Base-by-base conservation (phyloP, 1,140 invertebrate species). In the Dreissena rostriformis region DNA sequence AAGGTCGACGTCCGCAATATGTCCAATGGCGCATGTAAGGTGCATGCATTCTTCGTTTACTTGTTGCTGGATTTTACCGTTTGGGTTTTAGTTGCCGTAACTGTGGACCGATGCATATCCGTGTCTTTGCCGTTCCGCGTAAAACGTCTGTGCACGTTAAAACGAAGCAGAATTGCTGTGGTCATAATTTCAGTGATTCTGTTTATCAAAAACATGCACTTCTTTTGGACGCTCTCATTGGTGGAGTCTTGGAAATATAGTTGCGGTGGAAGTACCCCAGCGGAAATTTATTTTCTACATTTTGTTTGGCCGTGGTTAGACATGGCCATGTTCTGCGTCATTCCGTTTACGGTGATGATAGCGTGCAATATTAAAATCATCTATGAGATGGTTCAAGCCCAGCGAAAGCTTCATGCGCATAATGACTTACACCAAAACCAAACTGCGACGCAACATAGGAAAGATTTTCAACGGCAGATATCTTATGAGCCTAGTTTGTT, bases 271-370 rank as follows among this genome's bases (percentile, higher is more conserved):
- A 52, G 68, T n/a, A 52, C 68, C 0, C 24, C 66, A 8, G 61
- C 17, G 4, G 53, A 26, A 15, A 67, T 67, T 17, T 15, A 85
- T 14, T 91, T 91, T 51, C 22, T 87, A 6, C 61, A 72, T 49
- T 80, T 80, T 17, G 70, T 89, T n/a, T 92, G 90, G 88, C 91
- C 91, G 0, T 93, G 92, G 92, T 86, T 93, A 8, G 92, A 93
- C 68, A 87, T 91, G n/a, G 86, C 87, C 68, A 68, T 91, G n/a
- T 91, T 90, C 52, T 90, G 88, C 55, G 74, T 91, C 17, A 61
- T 92, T 2, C 92, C 92, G 1, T 92, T 93, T n/a, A 79, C 26
- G 85, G 82, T 90, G 26, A 92, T 93, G 88, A 85, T 90, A 6
- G 52, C 85, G 17, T 88, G 87, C 57, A 89, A 91, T 80, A 86